These are phyloP conservation scores for Andrena fulva DNA, from an alignment of 2,888 invertebrate species.

Conservation along the genomic window DNA sequence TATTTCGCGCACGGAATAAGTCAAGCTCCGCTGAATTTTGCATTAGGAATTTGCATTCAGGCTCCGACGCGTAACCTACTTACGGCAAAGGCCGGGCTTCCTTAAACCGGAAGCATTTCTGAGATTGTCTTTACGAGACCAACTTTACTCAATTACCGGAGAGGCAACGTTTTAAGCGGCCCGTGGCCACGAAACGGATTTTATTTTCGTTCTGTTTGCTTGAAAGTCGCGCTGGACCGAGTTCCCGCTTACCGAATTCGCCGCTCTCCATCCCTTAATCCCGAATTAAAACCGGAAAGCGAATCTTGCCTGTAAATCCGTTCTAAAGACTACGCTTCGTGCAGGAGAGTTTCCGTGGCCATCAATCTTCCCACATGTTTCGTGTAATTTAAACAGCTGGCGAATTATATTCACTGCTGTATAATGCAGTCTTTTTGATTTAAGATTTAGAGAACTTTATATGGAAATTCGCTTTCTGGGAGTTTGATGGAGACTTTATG, in stretches of 20 bases:
- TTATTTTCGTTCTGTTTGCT: constrained; percentile 35
- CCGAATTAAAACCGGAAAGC: neutral
- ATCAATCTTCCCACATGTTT: no score
- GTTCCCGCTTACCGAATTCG: neutral
- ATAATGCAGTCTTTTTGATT: no score
- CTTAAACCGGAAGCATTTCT: constrained; percentile 33
- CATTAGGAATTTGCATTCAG: constrained; percentile 54
- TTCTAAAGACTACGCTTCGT: neutral
- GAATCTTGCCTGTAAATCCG: neutral
- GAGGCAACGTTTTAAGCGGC: constrained; percentile 33
- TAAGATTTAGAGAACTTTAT: no score
- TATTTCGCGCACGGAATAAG: constrained; percentile 7
- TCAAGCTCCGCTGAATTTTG: constrained; percentile 28
- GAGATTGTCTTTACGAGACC: constrained; percentile 35
- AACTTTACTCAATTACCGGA: constrained; percentile 46
- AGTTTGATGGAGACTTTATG: no score
- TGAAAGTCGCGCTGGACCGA: neutral
- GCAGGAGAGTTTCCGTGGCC: neutral
- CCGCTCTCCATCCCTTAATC: neutral
- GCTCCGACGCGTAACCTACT: constrained; percentile 40
- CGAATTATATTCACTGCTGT: no score
- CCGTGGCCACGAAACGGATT: constrained; percentile 14
- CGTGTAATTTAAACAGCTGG: no score
- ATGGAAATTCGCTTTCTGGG: no score
- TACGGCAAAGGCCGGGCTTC: constrained; percentile 37